Percentiles rank a stretch among this genome's conserved stretches.
Evolutionary conservation across 2,888 invertebrate genomes (phyloP).

Genomic region (Ecdyonurus torrentis): DNA sequence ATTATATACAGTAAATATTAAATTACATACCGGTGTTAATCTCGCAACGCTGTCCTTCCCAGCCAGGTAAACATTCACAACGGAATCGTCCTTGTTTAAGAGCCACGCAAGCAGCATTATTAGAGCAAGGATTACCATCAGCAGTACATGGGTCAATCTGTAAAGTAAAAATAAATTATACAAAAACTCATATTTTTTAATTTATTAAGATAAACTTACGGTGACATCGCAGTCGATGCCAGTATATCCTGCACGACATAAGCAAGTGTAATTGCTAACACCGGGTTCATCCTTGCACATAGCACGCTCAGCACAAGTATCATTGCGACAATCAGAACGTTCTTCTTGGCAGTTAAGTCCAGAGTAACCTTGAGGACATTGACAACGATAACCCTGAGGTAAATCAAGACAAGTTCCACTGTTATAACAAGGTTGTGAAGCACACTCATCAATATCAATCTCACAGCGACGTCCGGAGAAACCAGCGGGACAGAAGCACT

Average conservation of each 20-base stretch:
- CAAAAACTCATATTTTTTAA: not conserved
- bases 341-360: slow-evolving; percentile 94
- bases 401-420: slow-evolving; percentile 81
- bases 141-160: slow-evolving; percentile 80
- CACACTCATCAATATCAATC: slow-evolving; percentile 88
- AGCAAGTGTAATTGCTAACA: slow-evolving; percentile 74
- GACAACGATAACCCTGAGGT: slow-evolving; percentile 82
- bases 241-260: slow-evolving; percentile 88
- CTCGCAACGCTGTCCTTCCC: slow-evolving; percentile 94
- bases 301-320: slow-evolving; percentile 86
- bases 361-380: slow-evolving; percentile 66
- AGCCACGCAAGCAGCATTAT: slow-evolving; percentile 77
- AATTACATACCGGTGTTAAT: slow-evolving; percentile 39
- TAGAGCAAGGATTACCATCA: slow-evolving; percentile 78
- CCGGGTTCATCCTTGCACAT: slow-evolving; percentile 95
- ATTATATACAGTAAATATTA: no score
- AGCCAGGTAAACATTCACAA: slow-evolving; percentile 91
- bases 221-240: slow-evolving; percentile 84
- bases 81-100: slow-evolving; percentile 82
- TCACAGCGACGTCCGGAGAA: slow-evolving; percentile 88
- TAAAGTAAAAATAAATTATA: slow-evolving; percentile 19
- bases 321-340: slow-evolving; percentile 69
- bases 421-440: slow-evolving; percentile 86
- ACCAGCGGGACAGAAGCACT: slow-evolving; percentile 88
- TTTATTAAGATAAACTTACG: slow-evolving; percentile 28